Base-by-base conservation (phyloP, 2,888 invertebrate species). In the Lasius fuliginosus region DNA sequence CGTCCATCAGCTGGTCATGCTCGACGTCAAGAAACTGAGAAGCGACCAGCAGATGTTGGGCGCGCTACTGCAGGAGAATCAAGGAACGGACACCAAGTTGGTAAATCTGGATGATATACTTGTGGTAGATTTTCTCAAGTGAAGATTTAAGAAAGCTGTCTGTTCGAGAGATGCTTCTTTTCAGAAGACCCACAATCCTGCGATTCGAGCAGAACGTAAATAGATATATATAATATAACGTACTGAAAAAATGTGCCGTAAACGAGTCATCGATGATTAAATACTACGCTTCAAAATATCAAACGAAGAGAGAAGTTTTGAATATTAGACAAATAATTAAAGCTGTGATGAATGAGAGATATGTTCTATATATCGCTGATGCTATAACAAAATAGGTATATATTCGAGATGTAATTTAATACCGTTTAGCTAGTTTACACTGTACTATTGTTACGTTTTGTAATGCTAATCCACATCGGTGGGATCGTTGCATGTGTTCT, bases 41-140 rank as follows among this genome's bases (percentile, higher is more conserved):
- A 69, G 90, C 12, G 86, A 86, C 12, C 92, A 91, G 9, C 91
- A 91, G 58, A 83, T 88, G 71, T 58, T 91, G 12, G 77, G 90
- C 15, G 89, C 92, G 40, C 91, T 92, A 11, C 87, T 92, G 11
- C 91, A 92, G 27, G 90, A 90, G 40, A 85, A 65, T 60, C 42
- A 90, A 27, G 40, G n/a, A 15, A 87, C 88, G 4, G 92, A 93
- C 15, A 74, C 85, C 1, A 92, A 91, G 67, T 85, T 90, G 64
- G 85, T 94, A 11, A 91, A 86, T 30, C 87, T 94, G 6, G 94
- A 94, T 40, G 94, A 94, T 73, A 91, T 94, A 68, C 89, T 94
- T 6, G 90, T 94, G 33, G 92, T 92, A 5, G 93, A 93, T 74
- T 90, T 92, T 82, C 88, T 92, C n/a, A 92, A 92, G 62, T 92